Conservation (phyloP, 2,797 vertebrate species). For the Micromesistius poutassou region DNA sequence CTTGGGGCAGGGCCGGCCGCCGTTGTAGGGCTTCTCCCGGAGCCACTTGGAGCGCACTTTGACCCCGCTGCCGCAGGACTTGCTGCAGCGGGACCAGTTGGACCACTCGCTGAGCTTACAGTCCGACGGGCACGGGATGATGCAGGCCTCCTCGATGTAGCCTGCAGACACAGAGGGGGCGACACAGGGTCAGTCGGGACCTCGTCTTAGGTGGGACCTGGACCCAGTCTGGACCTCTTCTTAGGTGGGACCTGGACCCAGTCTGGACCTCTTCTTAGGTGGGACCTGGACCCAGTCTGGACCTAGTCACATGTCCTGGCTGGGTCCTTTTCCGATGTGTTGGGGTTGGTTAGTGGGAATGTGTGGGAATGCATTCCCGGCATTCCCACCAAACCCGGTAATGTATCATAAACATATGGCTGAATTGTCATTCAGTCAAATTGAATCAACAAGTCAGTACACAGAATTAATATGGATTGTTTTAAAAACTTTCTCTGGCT, state of each 20-base stretch:
- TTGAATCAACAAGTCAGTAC: too few species aligned
- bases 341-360: too few species aligned
- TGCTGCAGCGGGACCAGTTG: constrained; percentile 98
- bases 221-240: neutral
- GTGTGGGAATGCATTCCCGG: too few species aligned
- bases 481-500: neutral
- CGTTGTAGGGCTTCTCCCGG: constrained; percentile 94
- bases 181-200: neutral
- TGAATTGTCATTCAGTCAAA: neutral
- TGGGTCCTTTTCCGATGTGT: too few species aligned
- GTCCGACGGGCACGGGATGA: constrained; percentile 95
- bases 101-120: constrained; percentile 99
- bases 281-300: too few species aligned
- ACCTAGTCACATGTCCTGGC: too few species aligned
- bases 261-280: too few species aligned
- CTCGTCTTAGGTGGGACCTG: neutral
- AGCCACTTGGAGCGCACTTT: constrained; percentile 99
- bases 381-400: too few species aligned
- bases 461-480: neutral
- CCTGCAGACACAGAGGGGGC: constrained; percentile 64
- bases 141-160: constrained; percentile 97
- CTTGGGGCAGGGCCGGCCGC: constrained; percentile 94
- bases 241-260: too few species aligned
- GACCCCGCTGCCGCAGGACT: constrained; percentile 95
- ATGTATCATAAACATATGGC: too few species aligned